Conservation (phyloP, 2,113 vertebrate species). For the Anarhynchus alexandrinus region DNA sequence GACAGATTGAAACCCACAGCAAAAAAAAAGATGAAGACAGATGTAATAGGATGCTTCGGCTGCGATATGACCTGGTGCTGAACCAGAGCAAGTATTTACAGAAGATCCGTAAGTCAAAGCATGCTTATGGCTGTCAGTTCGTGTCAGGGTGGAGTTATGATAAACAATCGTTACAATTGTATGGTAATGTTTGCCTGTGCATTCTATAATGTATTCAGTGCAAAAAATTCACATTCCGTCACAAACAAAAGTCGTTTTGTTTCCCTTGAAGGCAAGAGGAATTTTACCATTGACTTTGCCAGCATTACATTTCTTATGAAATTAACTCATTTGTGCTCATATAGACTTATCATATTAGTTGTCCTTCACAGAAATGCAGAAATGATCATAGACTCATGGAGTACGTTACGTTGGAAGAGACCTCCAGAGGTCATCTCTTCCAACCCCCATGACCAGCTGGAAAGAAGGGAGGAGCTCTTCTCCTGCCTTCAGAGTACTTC, state of each 20-base stretch:
- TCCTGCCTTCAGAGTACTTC: not conserved
- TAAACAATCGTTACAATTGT: not conserved
- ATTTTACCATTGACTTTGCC: not conserved
- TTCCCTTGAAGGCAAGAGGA: not conserved
- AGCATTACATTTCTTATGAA: not conserved
- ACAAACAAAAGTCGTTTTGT: not conserved
- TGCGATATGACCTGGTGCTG: constrained; percentile 11
- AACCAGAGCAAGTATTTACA: constrained; percentile 44
- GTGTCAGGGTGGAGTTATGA: not conserved
- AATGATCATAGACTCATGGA: not conserved
- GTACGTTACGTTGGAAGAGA: not conserved
- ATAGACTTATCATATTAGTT: not conserved
- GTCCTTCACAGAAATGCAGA: not conserved
- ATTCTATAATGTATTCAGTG: not conserved
- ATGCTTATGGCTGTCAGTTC: not conserved
- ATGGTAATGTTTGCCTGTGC: not conserved
- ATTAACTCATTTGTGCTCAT: not conserved
- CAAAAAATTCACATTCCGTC: not conserved
- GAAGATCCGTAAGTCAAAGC: not conserved
- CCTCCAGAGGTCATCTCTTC: not conserved
- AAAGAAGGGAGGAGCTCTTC: not conserved
- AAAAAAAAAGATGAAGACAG: not conserved
- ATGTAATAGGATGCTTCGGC: not conserved
- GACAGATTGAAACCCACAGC: not conserved
- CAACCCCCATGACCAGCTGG: rapidly evolving